Evolutionary conservation across 2,113 vertebrate species (phyloP), one percentile per base, ranked within the genome.

Genomic region (Melanerpes aurifrons): DNA sequence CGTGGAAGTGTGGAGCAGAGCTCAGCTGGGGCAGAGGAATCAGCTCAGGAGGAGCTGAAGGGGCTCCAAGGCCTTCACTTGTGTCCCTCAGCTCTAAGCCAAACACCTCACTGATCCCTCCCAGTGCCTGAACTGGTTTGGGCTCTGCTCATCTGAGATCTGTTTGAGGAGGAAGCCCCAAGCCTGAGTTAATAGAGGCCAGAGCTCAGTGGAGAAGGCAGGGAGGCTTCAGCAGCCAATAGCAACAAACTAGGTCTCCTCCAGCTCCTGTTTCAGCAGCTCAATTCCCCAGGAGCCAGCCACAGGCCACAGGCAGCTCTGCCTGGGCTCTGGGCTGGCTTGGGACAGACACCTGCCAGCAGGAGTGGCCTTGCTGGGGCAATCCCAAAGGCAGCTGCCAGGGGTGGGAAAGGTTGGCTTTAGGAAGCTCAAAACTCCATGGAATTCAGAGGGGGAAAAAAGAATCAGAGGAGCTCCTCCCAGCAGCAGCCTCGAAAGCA

Each of bases 171-270:
- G 95, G 92, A 50, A 24, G 21, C 64, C 91, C 83, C 87, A 80
- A 31, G 24, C 86, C 79, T 79, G 81, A 82, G 82, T 87, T 61
- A 92, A 94, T 90, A 83, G 56, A 90, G 90, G 93, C 58, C 93
- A 96, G 80, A 90, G 80, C 91, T 94, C 91, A 58, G 57, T 19
- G 59, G 92, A 88, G 90, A 94, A 86, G 94, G 81, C 93, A 95
- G 80, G 90, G 89, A 67, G 58, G 80, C 82, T 89, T 82, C 61
- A 87, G 24, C 87, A 94, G 94, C 94, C 94, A 92, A 87, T 92
- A 69, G 92, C 89, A 89, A 82, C 4, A 96, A 94, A 94, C 68
- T 96, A 93, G 94, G 95, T 93, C 95, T 96, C 58, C 87, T 89
- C 71, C 66, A 80, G 89, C 32, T 73, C 95, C 91, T 92, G 56